Conservation (phyloP, 1,140 invertebrate species). For the Danaus plexippus region DNA sequence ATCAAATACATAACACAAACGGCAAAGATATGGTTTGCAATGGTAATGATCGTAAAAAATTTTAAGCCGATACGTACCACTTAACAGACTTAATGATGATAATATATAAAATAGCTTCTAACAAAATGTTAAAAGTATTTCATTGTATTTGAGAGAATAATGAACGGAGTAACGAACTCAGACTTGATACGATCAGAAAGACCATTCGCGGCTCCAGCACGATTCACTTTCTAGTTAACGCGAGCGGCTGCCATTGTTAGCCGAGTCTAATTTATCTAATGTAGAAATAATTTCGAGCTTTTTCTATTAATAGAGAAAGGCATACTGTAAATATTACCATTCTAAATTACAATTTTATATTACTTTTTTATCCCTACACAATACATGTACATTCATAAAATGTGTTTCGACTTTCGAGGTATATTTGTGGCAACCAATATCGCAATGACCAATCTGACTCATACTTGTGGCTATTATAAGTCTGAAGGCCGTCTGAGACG, state of each 20-base stretch:
- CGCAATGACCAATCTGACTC: conserved; percentile 18
- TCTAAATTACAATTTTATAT: conserved; percentile 1
- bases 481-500: conserved; percentile 35
- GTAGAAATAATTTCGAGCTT: conserved; percentile 18
- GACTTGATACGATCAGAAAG: conserved; percentile 52
- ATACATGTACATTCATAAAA: neutral
- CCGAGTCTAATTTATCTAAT: conserved; percentile 31
- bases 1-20: conserved; percentile 61
- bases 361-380: neutral
- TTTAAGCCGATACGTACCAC: conserved; percentile 29
- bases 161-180: conserved; percentile 40
- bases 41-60: conserved; percentile 50
- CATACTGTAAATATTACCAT: neutral
- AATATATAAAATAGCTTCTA: conserved; percentile 3
- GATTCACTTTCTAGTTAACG: conserved; percentile 54
- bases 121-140: conserved; percentile 16
- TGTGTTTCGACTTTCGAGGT: neutral
- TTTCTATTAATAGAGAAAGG: conserved; percentile 5
- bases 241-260: conserved; percentile 43
- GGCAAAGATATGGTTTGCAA: conserved; percentile 60
- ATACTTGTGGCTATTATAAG: conserved; percentile 38
- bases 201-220: conserved; percentile 41
- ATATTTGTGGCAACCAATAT: conserved; percentile 6
- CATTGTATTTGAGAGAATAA: conserved; percentile 32
- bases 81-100: conserved; percentile 1